Evolutionary conservation across 2,113 vertebrate species (phyloP), one percentile per base, ranked within the genome.

Genomic region (Numenius arquata): DNA sequence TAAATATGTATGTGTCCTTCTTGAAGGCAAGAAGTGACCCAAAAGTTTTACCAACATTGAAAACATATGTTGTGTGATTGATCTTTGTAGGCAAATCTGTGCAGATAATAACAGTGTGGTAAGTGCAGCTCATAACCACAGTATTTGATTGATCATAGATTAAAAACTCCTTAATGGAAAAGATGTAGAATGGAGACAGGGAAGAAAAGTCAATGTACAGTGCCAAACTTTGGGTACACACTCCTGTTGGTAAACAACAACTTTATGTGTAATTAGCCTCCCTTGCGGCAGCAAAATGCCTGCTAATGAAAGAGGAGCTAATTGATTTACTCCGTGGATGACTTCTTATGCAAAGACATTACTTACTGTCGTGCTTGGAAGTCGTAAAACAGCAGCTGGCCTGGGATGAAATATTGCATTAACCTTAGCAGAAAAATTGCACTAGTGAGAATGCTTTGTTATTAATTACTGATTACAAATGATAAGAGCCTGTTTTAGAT

Each of bases 381-480:
- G 87, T 89, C 20, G 34, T 95, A 89, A 94, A 96, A 85, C 19
- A 92, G 89, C 97, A 97, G 95, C 97, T 97, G 96, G 96, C 91
- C 50, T 77, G 91, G 90, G 77, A 93, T 93, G 91, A 97, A 97
- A 87, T 95, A 95, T 89, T 96, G 47, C 92, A 52, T 96, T 93
- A 95, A 96, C 95, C 96, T 96, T 88, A 94, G 91, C 84, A 94
- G 70, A 74, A 93, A 77, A 88, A 85, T 43, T 41, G 67, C 70
- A 66, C 67, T 79, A 67, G 62, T 75, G 88, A 90, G 89, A 93
- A 89, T 92, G 93, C 89, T 97, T 94, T 97, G 96, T 97, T 98
- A 98, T 98, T 97, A 92, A 98, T 97, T 94, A 91, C 92, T 89
- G 93, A 95, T 96, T 95, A 96, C 94, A 97, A 94, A 89, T 19